These are phyloP conservation scores for Aporophyla lueneburgensis DNA, from an alignment of 2,888 invertebrate genomes.

Conservation along the genomic window DNA sequence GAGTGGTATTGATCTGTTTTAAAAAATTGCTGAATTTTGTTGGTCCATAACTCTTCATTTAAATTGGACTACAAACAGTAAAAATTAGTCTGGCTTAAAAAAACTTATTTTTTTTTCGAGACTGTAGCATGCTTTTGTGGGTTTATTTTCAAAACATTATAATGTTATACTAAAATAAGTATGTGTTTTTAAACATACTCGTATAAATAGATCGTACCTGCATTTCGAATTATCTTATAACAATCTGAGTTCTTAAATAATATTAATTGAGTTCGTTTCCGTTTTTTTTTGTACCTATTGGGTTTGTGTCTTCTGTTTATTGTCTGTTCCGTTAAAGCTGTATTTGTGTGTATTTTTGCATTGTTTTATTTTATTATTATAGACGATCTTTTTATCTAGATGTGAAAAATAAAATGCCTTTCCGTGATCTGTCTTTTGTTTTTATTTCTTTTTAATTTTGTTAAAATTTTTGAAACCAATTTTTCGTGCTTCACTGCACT, in stretches of 20 bases:
- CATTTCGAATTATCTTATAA: no score
- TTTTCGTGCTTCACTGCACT: constrained; percentile 7
- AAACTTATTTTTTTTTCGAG: neutral
- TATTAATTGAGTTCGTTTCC: neutral
- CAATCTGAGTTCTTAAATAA: no score
- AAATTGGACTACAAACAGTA: neutral
- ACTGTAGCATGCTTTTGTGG: neutral
- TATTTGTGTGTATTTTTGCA: constrained; percentile 35
- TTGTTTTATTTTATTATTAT: constrained; percentile 34
- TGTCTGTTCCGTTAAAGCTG: constrained; percentile 33
- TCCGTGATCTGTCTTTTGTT: constrained; percentile 61
- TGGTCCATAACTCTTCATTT: no score
- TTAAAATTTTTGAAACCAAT: neutral
- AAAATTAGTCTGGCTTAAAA: neutral
- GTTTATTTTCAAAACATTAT: neutral
- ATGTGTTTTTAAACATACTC: neutral
- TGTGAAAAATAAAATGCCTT: constrained; percentile 64
- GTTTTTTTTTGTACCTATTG: constrained; percentile 17
- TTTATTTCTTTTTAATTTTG: constrained; percentile 45
- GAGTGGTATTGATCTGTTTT: no score
- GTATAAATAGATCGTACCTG: no score
- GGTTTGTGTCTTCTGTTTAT: constrained; percentile 30
- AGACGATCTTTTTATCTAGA: constrained; percentile 15
- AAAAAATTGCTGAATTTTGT: no score
- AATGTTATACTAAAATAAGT: neutral